A percentile compares a stretch with the other conserved stretches of the same genome.
Conservation (phyloP, 2,888 invertebrate species). For the Eupithecia abbreviata region DNA sequence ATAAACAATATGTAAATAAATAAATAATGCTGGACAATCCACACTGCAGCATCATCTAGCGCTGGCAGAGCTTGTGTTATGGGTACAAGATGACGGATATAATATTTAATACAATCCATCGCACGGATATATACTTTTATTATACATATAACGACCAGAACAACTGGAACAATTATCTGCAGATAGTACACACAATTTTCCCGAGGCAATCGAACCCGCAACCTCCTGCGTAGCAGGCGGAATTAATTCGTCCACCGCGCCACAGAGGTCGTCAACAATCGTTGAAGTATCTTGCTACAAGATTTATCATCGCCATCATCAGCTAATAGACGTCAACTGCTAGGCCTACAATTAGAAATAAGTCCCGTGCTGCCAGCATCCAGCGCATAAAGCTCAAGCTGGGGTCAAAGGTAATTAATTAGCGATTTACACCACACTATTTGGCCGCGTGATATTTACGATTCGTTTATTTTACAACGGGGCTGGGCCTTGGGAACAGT, state of each 20-base stretch:
- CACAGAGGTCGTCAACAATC: background rate
- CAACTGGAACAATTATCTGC: too few species aligned
- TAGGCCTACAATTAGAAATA: background rate
- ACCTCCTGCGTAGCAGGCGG: too few species aligned
- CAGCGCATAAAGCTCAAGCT: background rate
- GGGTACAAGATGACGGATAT: too few species aligned
- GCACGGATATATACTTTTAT: too few species aligned
- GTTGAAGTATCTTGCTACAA: background rate
- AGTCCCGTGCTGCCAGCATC: background rate
- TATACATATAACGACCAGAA: too few species aligned
- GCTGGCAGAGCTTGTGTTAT: too few species aligned
- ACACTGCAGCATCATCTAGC: too few species aligned
- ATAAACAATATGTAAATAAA: background rate
- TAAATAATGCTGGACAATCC: too few species aligned
- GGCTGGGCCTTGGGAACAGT: background rate
- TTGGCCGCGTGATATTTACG: constrained; percentile 4
- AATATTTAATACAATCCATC: too few species aligned
- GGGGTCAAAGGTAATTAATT: background rate
- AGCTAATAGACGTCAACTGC: background rate
- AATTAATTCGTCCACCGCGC: too few species aligned
- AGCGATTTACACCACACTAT: background rate
- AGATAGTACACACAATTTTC: too few species aligned
- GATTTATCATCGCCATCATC: background rate
- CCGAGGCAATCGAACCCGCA: too few species aligned
- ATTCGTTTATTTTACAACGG: constrained; percentile 6